Evolutionary conservation across 2,888 invertebrate species (phyloP), one percentile per base, ranked within the genome.

Genomic region (Quadriops clusia): DNA sequence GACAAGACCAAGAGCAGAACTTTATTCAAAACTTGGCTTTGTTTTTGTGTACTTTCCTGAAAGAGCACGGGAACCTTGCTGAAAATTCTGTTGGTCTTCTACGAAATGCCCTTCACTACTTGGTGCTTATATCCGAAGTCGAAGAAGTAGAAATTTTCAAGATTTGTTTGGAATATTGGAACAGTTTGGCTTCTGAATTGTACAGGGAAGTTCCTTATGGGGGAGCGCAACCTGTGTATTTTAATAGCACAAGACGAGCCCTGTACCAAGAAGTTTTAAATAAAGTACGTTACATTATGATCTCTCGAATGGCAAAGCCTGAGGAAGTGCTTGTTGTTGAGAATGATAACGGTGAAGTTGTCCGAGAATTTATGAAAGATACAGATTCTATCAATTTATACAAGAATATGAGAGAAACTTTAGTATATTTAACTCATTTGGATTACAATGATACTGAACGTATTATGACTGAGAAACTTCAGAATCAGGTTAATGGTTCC

Each of bases 141-240:
- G 97, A 99, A 45, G 98, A 99, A 58, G 91, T 94, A 1, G 98
- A 99, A 67, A 94, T 99, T 39, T 99, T 99, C 61, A 99, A 99
- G 68, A 97, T 99, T 43, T 98, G 97, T 54, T 66, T 99, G 41
- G 98, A 99, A 59, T 98, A 94, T 63, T 99, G 98, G 98, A 94
- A 93, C 64, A 77, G 80, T 37, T 67, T 99, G 39, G 80, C 91
- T 15, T 76, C 87, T 36, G 91, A 94, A 58, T 68, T 98, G 46
- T 99, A 97, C 58, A 78, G 84, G 54, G 85, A 89, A 53, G 78
- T 76, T 83, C n/a, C n/a, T n/a, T 46, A 49, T 17, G 45, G 44
- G n/a, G 44, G 47, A 13, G 41, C 58, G 43, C 39, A 61, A 43
- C 46, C 51, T 49, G 25, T 54, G 5, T 54, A 45, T 29, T 50